These are phyloP conservation scores for Trachelus stipa DNA, from an alignment of 2,888 invertebrate species.

Conservation along the genomic window DNA sequence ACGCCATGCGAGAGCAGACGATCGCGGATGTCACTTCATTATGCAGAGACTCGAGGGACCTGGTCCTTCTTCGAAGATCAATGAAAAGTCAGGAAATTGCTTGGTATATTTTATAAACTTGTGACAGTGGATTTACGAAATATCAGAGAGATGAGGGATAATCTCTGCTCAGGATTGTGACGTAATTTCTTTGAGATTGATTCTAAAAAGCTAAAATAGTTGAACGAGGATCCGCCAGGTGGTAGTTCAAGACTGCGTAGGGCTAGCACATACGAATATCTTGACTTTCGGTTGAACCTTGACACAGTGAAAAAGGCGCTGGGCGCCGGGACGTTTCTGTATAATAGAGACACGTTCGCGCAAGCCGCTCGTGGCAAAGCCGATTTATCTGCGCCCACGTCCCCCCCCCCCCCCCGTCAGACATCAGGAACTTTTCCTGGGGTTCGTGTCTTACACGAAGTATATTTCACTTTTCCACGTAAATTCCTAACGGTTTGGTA, in stretches of 20 bases:
- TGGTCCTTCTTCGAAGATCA: not conserved
- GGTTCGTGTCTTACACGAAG: conserved; percentile 52
- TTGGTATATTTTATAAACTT: not conserved
- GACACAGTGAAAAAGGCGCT: not conserved
- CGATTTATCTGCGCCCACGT: conserved; percentile 60
- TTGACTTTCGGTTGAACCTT: not conserved
- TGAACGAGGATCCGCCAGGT: not conserved
- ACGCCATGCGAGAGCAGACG: not conserved
- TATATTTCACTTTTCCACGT: conserved; percentile 59
- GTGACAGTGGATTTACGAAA: not conserved
- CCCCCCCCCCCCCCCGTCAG: not conserved
- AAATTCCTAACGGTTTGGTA: not conserved
- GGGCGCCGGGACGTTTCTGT: not conserved
- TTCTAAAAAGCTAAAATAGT: not conserved
- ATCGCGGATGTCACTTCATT: not conserved
- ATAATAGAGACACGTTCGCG: conserved; percentile 60
- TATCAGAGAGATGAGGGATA: not conserved
- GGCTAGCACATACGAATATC: not conserved
- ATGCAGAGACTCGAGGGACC: not conserved
- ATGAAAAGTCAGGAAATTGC: not conserved
- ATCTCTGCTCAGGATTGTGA: not conserved
- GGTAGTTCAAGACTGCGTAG: not conserved
- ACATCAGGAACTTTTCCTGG: conserved; percentile 25
- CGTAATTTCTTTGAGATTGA: not conserved
- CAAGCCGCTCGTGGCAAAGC: conserved; percentile 54